Conservation (phyloP, 2,888 invertebrate species). For the Spodoptera littoralis region DNA sequence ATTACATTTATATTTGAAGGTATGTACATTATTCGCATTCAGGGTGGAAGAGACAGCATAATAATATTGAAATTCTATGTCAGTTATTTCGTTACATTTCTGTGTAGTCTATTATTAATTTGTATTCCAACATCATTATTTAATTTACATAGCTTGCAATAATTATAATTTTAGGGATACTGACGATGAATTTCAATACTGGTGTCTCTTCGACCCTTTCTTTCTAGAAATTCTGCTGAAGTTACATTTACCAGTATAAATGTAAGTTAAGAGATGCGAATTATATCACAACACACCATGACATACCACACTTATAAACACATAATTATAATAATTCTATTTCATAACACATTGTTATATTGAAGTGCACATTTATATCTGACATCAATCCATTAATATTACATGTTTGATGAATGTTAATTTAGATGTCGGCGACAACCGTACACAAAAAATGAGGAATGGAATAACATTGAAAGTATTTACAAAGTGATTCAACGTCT, state of each 20-base stretch:
- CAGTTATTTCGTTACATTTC: too few relatives aligned
- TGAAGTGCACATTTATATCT: conserved; percentile 43
- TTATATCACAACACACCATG: conserved; percentile 42
- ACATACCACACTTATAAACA: conserved; percentile 19
- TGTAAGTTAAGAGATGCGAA: conserved; percentile 41
- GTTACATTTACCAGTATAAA: conserved; percentile 15
- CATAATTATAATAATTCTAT: conserved; percentile 30
- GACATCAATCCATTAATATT: conserved; percentile 45
- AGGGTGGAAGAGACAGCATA: too few relatives aligned
- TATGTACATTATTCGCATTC: conserved; percentile 34
- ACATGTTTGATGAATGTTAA: conserved; percentile 27
- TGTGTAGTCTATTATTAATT: too few relatives aligned
- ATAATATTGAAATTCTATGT: too few relatives aligned
- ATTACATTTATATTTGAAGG: conserved; percentile 26
- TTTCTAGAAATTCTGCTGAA: neutral
- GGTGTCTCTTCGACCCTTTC: too few relatives aligned
- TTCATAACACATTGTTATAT: conserved; percentile 44
- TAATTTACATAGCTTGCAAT: too few relatives aligned
- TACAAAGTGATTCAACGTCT: conserved; percentile 64
- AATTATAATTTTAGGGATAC: too few relatives aligned
- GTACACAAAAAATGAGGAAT: conserved; percentile 60
- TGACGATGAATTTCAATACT: too few relatives aligned
- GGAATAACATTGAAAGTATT: conserved; percentile 64
- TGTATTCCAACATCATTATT: too few relatives aligned
- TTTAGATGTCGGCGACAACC: conserved; percentile 31